Base-by-base conservation (phyloP, 1,140 invertebrate species). In the Drosophila melanica region DNA sequence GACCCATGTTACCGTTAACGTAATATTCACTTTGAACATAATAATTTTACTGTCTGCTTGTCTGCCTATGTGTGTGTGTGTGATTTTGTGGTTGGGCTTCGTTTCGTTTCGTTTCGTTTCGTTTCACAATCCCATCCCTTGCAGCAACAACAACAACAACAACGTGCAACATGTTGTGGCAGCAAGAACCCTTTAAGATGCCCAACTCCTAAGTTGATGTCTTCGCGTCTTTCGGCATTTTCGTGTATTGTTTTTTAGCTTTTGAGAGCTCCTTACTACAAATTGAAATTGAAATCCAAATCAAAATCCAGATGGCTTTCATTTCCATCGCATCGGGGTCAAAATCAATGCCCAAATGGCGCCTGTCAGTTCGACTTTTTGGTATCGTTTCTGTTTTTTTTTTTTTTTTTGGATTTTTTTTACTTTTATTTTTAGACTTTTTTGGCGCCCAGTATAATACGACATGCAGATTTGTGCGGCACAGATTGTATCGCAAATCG, bases 11-110 rank as follows among this genome's bases (percentile, higher is more conserved):
- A 77, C 55, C 48, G 62, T 74, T 77, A 77, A 79, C 68, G 73
- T 69, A 77, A 79, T 84, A 74, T 82, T 84, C 81, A 77, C 73
- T 71, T 63, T 71, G 55, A 81, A 81, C 79, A 69, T 71, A 66
- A 84, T 84, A 75, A 76, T 81, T 78, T 63, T 57, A 51, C 41
- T 58, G 60, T 65, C 53, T 57, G 55, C 53, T 5, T 62, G 33
- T 44, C 48, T 50, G 27, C 58, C 57, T 59, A 27, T 14, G 8
- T 53, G 18, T 30, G 45, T 66, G 20, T 69, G 45, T 44, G 58
- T 67, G 27, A 23, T 23, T 23, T 27, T 27, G 27, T 60, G 39
- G 20, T 1, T 54, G 48, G 14, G 23, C 41, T 39, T 18, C 3
- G 42, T 23, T 45, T 33, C 16, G 18, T 48, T 39, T 18, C 3